Evolutionary conservation across 1,140 invertebrate genomes (phyloP), one percentile per base, ranked within the genome.

Genomic region (Asobara japonica): DNA sequence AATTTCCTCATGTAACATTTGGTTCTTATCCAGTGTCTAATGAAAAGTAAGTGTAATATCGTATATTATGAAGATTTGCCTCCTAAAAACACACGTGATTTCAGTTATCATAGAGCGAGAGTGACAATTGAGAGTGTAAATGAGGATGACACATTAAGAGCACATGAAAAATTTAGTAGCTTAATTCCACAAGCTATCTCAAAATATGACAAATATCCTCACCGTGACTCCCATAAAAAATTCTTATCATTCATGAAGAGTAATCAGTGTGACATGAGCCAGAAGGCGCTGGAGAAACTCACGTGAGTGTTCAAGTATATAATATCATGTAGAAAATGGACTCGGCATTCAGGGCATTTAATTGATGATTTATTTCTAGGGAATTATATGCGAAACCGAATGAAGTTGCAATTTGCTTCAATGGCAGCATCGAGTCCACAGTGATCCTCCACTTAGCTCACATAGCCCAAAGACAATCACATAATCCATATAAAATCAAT

Each of bases 1-100:
- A 88, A 80, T 89, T 83, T 82, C 86, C 88, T 18, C 74, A 81
- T 41, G 86, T 89, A 31, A 78, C 83, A 30, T 88, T 89, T 79
- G 89, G 89, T 13, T 89, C 88, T 68, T 90, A 90, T 84, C 89
- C 89, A 7, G 82, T 87, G 75, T 74, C 79, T 62, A 82, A 78
- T 80, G 75, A 84, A 76, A 83, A 83, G 88, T 89, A 84, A 76
- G 64, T 16, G 18, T 20, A 11, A 30, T 65, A 33, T 66, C 62
- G 45, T 67, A 33, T 56, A 8, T 38, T 6, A 60, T 60, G 61
- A 61, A 71, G 68, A 62, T 30, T 20, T n/a, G n/a, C 56, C 60
- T 70, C 65, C 31, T 70, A 72, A 67, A 69, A 72, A 77, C 67
- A 61, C 66, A 56, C 60, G 30, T 56, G 69, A 68, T 82, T 83